A percentile compares a stretch with the other conserved stretches of the same genome.
phyloP scores from a whole-genome alignment of 2,113 vertebrate genomes.

The Anhinga anhinga region DNA sequence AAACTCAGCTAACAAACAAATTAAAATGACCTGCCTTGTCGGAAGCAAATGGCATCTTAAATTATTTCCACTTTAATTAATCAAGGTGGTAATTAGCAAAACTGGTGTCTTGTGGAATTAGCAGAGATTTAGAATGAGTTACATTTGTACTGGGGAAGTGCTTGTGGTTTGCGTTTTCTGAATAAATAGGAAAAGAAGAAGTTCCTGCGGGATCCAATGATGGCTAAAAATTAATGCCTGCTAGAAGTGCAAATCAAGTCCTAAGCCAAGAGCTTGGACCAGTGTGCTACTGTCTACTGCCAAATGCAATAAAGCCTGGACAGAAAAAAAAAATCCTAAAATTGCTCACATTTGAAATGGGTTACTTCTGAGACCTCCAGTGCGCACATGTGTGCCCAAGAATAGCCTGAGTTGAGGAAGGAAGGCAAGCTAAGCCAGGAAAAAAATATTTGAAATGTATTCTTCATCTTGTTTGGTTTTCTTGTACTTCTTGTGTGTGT shows the following conservation, averaged over 20 bases:
- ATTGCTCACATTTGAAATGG: background rate
- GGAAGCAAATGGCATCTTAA: background rate
- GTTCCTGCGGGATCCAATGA: background rate
- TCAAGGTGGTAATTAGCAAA: background rate
- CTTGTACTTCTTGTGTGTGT: background rate
- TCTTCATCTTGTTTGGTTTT: background rate
- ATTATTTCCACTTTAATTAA: constrained; percentile 22
- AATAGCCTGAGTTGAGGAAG: background rate
- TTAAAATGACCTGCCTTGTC: background rate
- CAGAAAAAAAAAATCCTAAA: background rate
- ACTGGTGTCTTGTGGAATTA: background rate
- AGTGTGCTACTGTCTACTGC: background rate
- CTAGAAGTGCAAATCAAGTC: background rate
- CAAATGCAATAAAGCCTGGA: background rate
- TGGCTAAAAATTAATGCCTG: background rate
- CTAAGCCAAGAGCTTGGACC: background rate
- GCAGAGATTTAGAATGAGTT: background rate
- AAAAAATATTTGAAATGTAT: background rate
- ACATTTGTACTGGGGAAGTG: background rate
- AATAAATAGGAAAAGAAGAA: background rate
- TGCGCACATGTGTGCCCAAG: background rate
- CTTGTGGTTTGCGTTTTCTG: background rate
- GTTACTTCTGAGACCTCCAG: background rate
- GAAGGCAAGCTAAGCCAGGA: background rate
- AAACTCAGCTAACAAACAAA: background rate